Evolutionary conservation across 2,888 invertebrate species (phyloP), one percentile per base, ranked within the genome.

Genomic region (Ferrisia virgata): DNA sequence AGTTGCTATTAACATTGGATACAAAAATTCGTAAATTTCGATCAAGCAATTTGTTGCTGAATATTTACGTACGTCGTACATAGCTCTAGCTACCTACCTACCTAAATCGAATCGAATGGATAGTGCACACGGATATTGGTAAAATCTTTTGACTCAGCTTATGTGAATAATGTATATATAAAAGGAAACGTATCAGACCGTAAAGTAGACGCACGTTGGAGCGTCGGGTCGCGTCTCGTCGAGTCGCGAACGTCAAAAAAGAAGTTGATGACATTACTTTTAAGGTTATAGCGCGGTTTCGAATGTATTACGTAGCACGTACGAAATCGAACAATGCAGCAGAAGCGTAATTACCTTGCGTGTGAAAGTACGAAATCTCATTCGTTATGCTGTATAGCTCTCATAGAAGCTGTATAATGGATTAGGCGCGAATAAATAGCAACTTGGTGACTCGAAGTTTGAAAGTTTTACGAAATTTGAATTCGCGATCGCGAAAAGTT

Each of bases 381-480:
- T 76, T 76, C 72, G 72, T 28, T 76, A 76, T 76, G 72, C 72
- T 76, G 18, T 36, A 76, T 33, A 36, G 72, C 72, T 36, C 33
- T 28, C 28, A 36, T 22, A 76, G 36, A 36, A 76, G 18, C 72
- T 18, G 72, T 36, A 76, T 76, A 76, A 76, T 76, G 72, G 72
- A 76, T 76, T 76, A 76, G 72, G 33, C 33, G 72, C 72, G 72
- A 36, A 76, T 76, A 76, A 76, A 36, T 76, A 76, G 25, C 6
- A 76, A 76, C 72, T 76, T 76, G 36, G 72, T 36, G 36, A 64
- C 64, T 64, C 28, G 64, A 76, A 76, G 18, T 76, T 76, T 36
- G 33, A 76, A 33, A 76, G 36, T 76, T 76, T 76, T n/a, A 13
- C 72, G 33, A 76, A 76, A 76, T 36, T 76, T 76, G 72, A 76